Base-by-base conservation (phyloP, 2,113 vertebrate species). In the Otolemur garnettii region DNA sequence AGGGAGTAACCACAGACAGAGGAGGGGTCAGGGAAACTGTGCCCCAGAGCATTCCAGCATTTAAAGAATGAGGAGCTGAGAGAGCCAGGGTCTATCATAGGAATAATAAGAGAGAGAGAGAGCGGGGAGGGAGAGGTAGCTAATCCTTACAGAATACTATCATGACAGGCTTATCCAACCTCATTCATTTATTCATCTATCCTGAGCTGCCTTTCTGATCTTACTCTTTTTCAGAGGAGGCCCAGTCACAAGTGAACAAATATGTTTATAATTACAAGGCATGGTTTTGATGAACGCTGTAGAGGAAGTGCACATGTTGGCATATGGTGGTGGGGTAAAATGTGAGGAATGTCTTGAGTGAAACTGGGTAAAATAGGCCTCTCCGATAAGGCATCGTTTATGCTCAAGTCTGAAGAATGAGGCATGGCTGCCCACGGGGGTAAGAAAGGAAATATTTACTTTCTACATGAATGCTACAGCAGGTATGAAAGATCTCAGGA, bases 381-480 rank as follows among this genome's bases (percentile, higher is more conserved):
- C 33, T 68, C 50, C 28, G 33, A 57, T 64, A 64, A 81, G 18
- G 35, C n/a, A 24, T 71, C 38, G 19, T 90, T 75, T 42, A 55
- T 28, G 15, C 6, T 24, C 26, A 68, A 62, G 59, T 64, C 74
- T 81, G 30, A 80, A 84, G 75, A 81, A 68, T 45, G 79, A 78
- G 75, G 35, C 21, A 14, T 15, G 24, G 30, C 22, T 4, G 0
- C 26, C 30, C 35, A 15, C 3, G 22, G 28, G 64, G 35, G 21
- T 45, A 33, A 72, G 42, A 92, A 57, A 86, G 72, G 75, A 78
- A 45, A 59, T 79, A 26, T 64, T 94, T 89, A 50, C 17, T 94
- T 94, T 94, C 55, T 78, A 26, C 85, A n/a, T 45, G 87, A 68
- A 89, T 42, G 71, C 28, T 7, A 66, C 15, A 57, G 7, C 53